Evolutionary conservation across 2,113 vertebrate species (phyloP), one percentile per base, ranked within the genome.

Genomic region (Xiphorhynchus elegans): DNA sequence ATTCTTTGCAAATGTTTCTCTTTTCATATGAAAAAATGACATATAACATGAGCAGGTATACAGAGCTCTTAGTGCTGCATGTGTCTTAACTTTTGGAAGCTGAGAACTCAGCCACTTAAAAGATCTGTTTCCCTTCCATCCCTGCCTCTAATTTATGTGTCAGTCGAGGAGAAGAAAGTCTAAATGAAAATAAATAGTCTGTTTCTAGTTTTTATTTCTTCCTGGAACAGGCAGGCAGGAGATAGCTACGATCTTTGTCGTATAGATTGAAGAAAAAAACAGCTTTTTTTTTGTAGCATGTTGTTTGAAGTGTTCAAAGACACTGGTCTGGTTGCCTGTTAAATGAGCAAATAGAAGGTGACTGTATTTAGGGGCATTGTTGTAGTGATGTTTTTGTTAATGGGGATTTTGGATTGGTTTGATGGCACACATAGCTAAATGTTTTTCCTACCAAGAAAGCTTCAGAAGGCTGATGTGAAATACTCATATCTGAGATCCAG

Each of bases 401-500:
- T 33, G 17, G 7, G 7, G 4, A 1, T 1, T 74, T 78, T 17
- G 39, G 20, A 2, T 53, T 39, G 52, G 6, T 85, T 68, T 82
- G 42, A 3, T 70, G 39, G 26, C 21, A 39, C 42, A 16, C 3
- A 0, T 10, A 75, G 23, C 59, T 58, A 10, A 37, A 15, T 14
- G 6, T 49, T 73, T 69, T 5, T 44, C 37, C 59, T 46, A 2
- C 1, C 1, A 16, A 58, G 42, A 35, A 21, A 25, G 4, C 10
- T 29, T 7, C 16, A 33, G 35, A 40, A 89, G 31, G 3, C 33
- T 52, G 37, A 19, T 37, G 17, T 12, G 67, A 88, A 17, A 13
- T 44, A 1, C 7, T 37, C 1, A 0, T 21, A 11, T 2, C 20
- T 21, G 46, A 53, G 55, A 29, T 55, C 6, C 37, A 19, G 26